Evolutionary conservation across 2,888 invertebrate species (phyloP).

Genomic region (Pomacea canaliculata): DNA sequence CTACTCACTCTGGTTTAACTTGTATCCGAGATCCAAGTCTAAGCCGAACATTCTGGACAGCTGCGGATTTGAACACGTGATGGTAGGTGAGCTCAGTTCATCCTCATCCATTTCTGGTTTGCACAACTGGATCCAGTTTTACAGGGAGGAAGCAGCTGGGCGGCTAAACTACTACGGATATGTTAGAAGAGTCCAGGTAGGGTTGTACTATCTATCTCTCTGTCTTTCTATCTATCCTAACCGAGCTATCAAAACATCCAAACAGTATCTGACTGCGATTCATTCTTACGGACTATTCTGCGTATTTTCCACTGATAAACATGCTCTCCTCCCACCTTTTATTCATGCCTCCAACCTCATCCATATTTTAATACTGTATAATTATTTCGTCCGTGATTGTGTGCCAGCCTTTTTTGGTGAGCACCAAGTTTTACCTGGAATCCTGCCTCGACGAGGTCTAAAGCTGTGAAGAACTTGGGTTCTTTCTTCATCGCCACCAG

Average conservation of each 20-base stretch:
- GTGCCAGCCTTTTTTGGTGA: constrained; percentile 16
- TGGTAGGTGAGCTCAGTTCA: constrained; percentile 81
- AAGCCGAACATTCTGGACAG: constrained; percentile 81
- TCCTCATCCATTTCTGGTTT: constrained; percentile 80
- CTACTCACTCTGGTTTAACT: constrained; percentile 74
- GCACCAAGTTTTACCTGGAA: constrained; percentile 28
- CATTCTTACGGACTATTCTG: too few relatives aligned
- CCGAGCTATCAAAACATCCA: too few relatives aligned
- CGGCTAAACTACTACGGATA: constrained; percentile 51
- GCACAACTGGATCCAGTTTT: constrained; percentile 92
- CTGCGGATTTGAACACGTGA: constrained; percentile 93
- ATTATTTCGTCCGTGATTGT: constrained; percentile 74
- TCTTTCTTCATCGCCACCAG: constrained; percentile 72
- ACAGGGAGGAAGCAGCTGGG: constrained; percentile 77
- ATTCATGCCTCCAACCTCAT: too few relatives aligned
- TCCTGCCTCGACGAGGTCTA: constrained; percentile 1
- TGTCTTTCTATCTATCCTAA: neutral
- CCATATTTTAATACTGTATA: too few relatives aligned
- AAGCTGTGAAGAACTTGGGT: constrained; percentile 30
- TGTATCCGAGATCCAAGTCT: constrained; percentile 79
- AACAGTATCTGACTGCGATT: neutral
- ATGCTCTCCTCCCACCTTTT: too few relatives aligned
- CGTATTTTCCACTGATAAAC: too few relatives aligned
- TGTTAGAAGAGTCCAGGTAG: constrained; percentile 37
- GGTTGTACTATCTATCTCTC: too few relatives aligned